Conservation (phyloP, 2,113 vertebrate genomes). For the Corythoichthys haematopterus region DNA sequence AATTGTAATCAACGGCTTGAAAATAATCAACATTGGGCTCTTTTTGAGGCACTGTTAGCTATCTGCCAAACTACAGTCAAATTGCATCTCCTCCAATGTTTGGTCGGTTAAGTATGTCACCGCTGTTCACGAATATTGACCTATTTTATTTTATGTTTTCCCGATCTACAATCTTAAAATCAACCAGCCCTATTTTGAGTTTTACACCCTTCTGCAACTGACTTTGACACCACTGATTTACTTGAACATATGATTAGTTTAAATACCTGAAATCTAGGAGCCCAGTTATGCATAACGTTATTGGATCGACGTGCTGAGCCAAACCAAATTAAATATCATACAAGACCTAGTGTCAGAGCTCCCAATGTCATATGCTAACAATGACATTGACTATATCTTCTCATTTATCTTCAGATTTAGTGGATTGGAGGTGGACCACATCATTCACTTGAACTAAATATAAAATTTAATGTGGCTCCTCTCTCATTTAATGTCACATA, state of each 20-base stretch:
- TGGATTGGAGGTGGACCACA: conserved; percentile 8
- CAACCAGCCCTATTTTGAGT: background rate
- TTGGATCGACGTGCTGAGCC: background rate
- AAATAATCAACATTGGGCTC: too few species aligned
- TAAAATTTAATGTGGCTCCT: conserved; percentile 13
- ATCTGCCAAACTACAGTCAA: too few species aligned
- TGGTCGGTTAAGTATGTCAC: too few species aligned
- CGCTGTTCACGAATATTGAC: background rate
- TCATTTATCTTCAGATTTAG: background rate
- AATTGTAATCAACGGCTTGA: too few species aligned
- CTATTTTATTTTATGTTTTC: background rate
- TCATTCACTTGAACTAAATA: conserved; percentile 17
- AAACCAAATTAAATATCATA: background rate
- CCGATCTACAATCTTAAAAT: too few species aligned
- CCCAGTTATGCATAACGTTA: background rate
- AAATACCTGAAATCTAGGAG: background rate
- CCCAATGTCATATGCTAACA: background rate
- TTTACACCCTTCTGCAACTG: background rate
- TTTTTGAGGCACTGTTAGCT: too few species aligned
- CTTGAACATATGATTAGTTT: background rate
- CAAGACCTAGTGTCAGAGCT: background rate
- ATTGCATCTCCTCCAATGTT: too few species aligned
- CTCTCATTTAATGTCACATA: conserved; percentile 34
- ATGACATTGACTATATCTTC: background rate
- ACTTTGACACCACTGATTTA: background rate